Evolutionary conservation across 92 coral and sea anemone genomes (phyloP).

Genomic region (Desmophyllum pertusum): DNA sequence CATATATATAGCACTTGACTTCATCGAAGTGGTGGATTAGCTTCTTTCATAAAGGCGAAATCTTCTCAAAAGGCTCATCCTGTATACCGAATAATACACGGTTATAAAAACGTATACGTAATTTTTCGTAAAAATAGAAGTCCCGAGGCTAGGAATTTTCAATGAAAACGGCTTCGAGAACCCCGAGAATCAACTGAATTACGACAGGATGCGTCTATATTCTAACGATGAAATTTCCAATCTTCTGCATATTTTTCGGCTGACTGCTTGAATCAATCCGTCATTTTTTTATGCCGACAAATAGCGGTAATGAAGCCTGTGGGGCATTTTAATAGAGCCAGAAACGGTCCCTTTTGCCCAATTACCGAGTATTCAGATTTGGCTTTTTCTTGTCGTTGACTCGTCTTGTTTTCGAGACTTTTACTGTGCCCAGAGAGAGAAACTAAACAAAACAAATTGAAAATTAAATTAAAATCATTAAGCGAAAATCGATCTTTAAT

Average conservation of each 20-base stretch:
- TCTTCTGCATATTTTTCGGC: not conserved
- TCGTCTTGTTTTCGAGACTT: not conserved
- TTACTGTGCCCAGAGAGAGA: not conserved
- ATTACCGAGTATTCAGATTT: not conserved
- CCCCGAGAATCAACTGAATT: too few species aligned
- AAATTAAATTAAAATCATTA: not conserved
- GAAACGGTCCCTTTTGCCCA: not conserved
- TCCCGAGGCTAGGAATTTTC: too few species aligned
- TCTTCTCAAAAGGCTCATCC: too few species aligned
- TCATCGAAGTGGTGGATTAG: too few species aligned
- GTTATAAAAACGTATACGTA: too few species aligned
- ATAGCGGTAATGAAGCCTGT: not conserved
- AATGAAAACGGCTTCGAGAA: too few species aligned
- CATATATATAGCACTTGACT: too few species aligned
- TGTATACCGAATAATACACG: too few species aligned
- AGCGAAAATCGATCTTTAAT: not conserved
- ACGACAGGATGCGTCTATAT: not conserved
- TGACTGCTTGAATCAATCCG: not conserved
- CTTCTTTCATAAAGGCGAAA: too few species aligned
- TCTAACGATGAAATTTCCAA: not conserved
- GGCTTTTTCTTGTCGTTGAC: not conserved
- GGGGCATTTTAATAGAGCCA: not conserved
- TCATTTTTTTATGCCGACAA: not conserved
- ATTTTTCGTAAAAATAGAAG: too few species aligned
- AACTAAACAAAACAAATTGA: not conserved